Evolutionary conservation across 2,797 vertebrate genomes (phyloP), one percentile per base, ranked within the genome.

Genomic region (Rhinichthys osculus): DNA sequence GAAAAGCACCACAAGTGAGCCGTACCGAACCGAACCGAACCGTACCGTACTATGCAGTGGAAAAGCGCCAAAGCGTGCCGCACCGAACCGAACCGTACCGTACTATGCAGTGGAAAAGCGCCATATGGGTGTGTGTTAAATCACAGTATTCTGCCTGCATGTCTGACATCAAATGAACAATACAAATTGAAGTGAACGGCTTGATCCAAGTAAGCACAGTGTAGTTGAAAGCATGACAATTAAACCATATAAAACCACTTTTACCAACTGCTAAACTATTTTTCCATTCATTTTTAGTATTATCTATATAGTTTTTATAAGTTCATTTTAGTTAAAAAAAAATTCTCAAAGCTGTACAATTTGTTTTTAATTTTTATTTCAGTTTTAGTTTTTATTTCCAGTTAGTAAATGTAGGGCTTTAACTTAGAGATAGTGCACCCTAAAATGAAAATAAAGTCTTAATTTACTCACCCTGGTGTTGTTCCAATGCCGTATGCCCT

Each of bases 111-210:
- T n/a, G n/a, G n/a, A n/a, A n/a, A n/a, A n/a, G n/a, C n/a, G n/a
- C n/a, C n/a, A n/a, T n/a, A n/a, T 47, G 84, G 38, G 71, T 57
- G 66, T 38, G 66, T 35, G 67, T 73, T 78, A 69, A 81, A 84
- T 69, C 50, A 83, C 35, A 14, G 27, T 67, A 69, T 52, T 69
- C 33, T 54, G 59, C 9, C 17, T 50, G 59, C 17, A 19, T 67
- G 10, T 81, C 42, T 81, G 50, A n/a, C 47, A 52, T 57, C 11
- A 50, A 33, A 47, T 50, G 5, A 33, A 23, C 7, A 33, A 52
- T 66, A 67, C 30, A 66, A 7, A 27, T 17, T 30, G 2, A 27
- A 27, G 27, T 27, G 1, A 27, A 52, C 0, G 33, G 13, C n/a
- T 62, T 62, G 23, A 80, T 47, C 59, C 27, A 64, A 44, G 30